A percentile compares a stretch with the other conserved stretches of the same genome.
These are phyloP conservation scores for Erythrocebus patas DNA, from an alignment of 2,113 vertebrate genomes.

Conservation along the genomic window DNA sequence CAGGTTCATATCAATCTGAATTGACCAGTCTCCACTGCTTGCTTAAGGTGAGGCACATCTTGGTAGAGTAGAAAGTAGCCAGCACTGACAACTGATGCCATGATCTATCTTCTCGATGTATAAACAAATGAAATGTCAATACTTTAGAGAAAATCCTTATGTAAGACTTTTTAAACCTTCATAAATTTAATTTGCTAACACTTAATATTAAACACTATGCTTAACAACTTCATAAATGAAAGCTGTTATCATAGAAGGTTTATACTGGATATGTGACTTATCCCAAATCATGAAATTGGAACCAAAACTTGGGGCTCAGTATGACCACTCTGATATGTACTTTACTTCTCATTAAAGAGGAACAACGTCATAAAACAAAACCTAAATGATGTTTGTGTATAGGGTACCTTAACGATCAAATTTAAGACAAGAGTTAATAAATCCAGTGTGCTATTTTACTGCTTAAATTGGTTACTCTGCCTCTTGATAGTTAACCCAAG, in stretches of 20 bases:
- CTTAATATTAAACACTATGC: not conserved
- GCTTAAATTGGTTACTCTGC: not conserved
- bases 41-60: not conserved
- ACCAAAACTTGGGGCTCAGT: not conserved
- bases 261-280: not conserved
- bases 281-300: not conserved
- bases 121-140: slow-evolving; percentile 35
- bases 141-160: not conserved
- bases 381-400: not conserved
- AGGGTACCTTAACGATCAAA: not conserved
- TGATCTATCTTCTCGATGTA: slow-evolving; percentile 15
- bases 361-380: not conserved
- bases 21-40: not conserved
- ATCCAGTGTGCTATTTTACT: not conserved
- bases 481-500: not conserved
- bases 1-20: not conserved
- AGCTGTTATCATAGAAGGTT: not conserved
- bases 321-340: not conserved
- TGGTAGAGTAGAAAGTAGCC: not conserved
- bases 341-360: not conserved
- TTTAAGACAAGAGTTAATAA: slow-evolving; percentile 11
- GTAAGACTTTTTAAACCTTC: not conserved
- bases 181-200: slow-evolving; percentile 31
- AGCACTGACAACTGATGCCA: not conserved
- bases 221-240: slow-evolving; percentile 18